phyloP scores from a whole-genome alignment of 1,140 invertebrate genomes.

The Phortica variegata region DNA sequence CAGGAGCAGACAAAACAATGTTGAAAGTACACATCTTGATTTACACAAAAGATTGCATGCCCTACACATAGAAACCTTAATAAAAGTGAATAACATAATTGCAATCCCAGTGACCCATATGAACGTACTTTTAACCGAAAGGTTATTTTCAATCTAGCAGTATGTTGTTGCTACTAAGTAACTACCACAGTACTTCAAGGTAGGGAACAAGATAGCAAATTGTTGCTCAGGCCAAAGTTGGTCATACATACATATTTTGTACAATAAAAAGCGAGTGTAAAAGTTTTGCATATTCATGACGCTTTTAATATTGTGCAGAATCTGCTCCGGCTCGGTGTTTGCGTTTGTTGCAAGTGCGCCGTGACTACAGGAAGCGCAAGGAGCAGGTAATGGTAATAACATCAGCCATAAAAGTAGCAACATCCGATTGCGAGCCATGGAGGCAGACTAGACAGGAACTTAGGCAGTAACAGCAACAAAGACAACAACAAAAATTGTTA shows the following conservation, averaged over 20 bases:
- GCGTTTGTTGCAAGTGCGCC: constrained; percentile 19
- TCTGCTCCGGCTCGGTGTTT: neutral
- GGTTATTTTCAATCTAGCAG: neutral
- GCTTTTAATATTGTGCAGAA: constrained; percentile 40
- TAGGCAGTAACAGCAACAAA: too few relatives aligned
- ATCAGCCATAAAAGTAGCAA: constrained; percentile 53
- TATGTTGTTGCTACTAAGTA: too few relatives aligned
- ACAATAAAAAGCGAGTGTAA: constrained; percentile 44
- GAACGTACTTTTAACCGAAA: too few relatives aligned
- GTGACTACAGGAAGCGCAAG: constrained; percentile 10
- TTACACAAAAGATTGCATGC: too few relatives aligned
- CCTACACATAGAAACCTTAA: too few relatives aligned
- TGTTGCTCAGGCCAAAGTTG: neutral
- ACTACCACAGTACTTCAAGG: too few relatives aligned
- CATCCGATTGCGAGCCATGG: constrained; percentile 50
- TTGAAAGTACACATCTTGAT: too few relatives aligned
- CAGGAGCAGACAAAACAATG: too few relatives aligned
- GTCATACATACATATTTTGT: constrained; percentile 35
- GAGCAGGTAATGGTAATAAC: constrained; percentile 39
- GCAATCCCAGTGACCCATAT: too few relatives aligned
- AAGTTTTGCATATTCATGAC: constrained; percentile 53
- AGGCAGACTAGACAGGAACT: too few relatives aligned
- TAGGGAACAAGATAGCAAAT: neutral
- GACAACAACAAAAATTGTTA: too few relatives aligned
- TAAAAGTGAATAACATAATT: too few relatives aligned